Evolutionary conservation across 2,113 vertebrate species (phyloP), one percentile per base, ranked within the genome.

Genomic region (Megaceryle torquata): DNA sequence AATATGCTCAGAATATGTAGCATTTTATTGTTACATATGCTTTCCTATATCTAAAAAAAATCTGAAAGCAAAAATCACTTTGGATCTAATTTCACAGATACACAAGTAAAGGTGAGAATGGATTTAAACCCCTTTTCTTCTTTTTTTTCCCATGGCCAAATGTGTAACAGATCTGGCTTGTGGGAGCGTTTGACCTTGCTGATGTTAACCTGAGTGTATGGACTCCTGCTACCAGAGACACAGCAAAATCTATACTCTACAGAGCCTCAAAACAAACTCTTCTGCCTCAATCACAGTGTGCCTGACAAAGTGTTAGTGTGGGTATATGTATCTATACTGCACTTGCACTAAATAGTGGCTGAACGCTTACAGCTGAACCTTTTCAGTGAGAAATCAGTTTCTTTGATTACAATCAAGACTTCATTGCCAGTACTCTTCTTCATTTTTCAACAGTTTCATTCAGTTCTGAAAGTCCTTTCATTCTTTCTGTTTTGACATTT

Each of bases 291-390:
- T 13, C n/a, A 88, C 15, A 35, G 2, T 1, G 4, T 26, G 24
- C 6, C 4, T 9, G 29, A 59, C 17, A 67, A 88, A 71, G 3
- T 4, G 2, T n/a, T 1, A 0, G 5, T 56, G 21, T 5, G 6
- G 15, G 5, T 51, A 31, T 15, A 5, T 0, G 0, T 11, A 44
- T 41, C 10, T 82, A 19, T 41, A 39, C 11, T 22, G 41, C 5
- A n/a, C 8, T 61, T 64, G 19, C 5, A 46, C 16, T 37, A 67
- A 70, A 6, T 9, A 86, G 22, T 48, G 12, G 18, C 5, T 71
- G 43, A 83, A 83, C 1, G 2, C 28, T 86, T 89, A 37, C 28
- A 71, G 44, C 9, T 57, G 5, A 86, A 74, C 7, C 4, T 51
- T 79, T 67, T 43, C 53, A 41, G 12, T 26, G 1, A 7, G 9